Base-by-base conservation (phyloP, 92 coral and sea anemone genomes). In the Epizoanthus rinbou region DNA sequence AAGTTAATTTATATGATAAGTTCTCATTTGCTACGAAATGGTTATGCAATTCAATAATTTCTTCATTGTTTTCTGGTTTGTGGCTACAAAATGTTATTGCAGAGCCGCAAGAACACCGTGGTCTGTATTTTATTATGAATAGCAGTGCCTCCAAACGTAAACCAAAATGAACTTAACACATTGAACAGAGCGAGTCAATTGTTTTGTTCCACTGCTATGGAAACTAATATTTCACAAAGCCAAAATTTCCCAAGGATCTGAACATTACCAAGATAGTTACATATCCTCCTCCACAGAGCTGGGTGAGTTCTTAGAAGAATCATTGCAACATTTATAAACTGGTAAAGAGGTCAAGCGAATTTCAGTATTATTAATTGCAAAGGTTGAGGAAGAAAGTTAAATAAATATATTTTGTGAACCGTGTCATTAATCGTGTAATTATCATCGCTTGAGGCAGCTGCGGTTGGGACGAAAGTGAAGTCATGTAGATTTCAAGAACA, bases 141-240 rank as follows among this genome's bases (percentile, higher is more conserved):
- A 58, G 45, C 33, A 75, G 52, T 57, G 39, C 67, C 68, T 37
- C 50, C 4, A 35, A 35, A n/a, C n/a, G n/a, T n/a, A n/a, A n/a
- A 75, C 81, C 41, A 75, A 57, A 75, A 53, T 74, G 53, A 54
- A 74, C 37, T 41, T n/a, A 21, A 53, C 16, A 11, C 2, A 47
- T 16, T 43, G 37, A 63, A 25, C 37, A 5, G 17, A 53, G 62
- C 15, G 45, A 25, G 57, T 21, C 80, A 54, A 58, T 75, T 75
- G 81, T 75, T 75, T 58, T 53, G 81, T 35, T 35, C 67, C 54
- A 75, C 81, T 75, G 81, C 81, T 75, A 75, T 75, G 81, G 81
- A 75, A 75, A 75, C 81, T 35, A 66, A n/a, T 16, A 6, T 57
- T 75, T 58, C 58, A 33, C 21, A 57, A 57, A 47, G 54, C 54